Base-by-base conservation (phyloP, 2,113 vertebrate species). In the Zonotrichia leucophrys region DNA sequence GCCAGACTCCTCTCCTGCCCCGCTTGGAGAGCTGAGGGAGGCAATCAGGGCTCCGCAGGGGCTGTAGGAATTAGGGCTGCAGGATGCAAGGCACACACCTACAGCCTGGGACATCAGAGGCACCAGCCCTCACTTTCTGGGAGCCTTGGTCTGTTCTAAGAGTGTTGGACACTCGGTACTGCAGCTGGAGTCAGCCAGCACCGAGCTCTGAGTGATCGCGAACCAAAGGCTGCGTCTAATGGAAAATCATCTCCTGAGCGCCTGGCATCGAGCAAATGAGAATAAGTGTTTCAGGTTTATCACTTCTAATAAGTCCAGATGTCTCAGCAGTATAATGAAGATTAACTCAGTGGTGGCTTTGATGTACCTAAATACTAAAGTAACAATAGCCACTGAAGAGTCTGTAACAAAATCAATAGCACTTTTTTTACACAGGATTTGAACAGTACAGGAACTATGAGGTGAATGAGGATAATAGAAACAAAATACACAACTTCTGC, bases 1-100 rank as follows among this genome's bases (percentile, higher is more conserved):
- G 53, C 31, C 31, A 56, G 53, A 33, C 12, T 56, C 53, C 53
- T 56, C 12, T 56, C 53, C 53, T 56, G 31, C 31, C 8, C 31
- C 7, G 1, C 19, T 33, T 56, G 31, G 31, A 56, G 53, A 56
- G 31, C 53, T 33, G 53, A 33, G 19, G 31, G 19, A 20, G 31
- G 53, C 12, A 56, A 21, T 20, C 7, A 2, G 52, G 11, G 30
- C 19, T 55, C 53, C 5, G 1, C 52, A 53, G 28, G 52, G 28
- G 10, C 53, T 21, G 31, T 33, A 9, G 53, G 19, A 56, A 56
- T 56, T 8, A 56, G 31, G 31, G 31, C 53, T 33, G 53, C 1
- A 0, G 78, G 53, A 33, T 25, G 15, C 1, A 4, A 74, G 52
- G 39, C 44, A 39, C 0, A 0, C 3, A 0, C 3, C 33, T 20